Conservation (phyloP, 2,113 vertebrate species). For the Apodemus sylvaticus region DNA sequence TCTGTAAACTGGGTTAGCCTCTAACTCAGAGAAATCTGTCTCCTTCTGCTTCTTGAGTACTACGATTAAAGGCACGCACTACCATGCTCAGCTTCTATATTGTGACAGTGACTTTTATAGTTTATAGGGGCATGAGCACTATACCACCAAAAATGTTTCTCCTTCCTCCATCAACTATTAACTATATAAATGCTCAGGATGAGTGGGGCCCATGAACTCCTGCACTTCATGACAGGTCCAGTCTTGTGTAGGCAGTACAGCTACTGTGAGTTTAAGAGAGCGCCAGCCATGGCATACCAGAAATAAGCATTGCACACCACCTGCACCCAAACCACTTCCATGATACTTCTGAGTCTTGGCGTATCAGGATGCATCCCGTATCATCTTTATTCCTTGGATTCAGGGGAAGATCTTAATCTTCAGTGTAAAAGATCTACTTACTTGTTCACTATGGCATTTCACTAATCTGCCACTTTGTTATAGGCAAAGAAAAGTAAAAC, state of each 20-base stretch:
- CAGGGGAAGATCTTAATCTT: not conserved
- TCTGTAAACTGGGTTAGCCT: not conserved
- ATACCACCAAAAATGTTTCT: not conserved
- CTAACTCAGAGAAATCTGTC: not conserved
- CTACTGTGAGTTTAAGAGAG: not conserved
- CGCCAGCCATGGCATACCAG: not conserved
- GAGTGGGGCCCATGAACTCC: not conserved
- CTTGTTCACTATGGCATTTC: not conserved
- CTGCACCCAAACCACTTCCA: not conserved
- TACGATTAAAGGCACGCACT: not conserved
- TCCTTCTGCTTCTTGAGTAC: not conserved
- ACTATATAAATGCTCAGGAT: not conserved
- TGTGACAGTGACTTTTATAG: not conserved
- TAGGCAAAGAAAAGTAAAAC: constrained; percentile 96
- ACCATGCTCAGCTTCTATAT: too few species aligned
- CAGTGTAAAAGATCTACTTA: not conserved
- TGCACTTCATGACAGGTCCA: not conserved
- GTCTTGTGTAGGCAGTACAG: not conserved
- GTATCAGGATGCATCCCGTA: not conserved
- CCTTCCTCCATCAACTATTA: not conserved
- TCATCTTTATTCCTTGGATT: not conserved
- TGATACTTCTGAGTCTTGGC: not conserved
- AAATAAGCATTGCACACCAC: too few species aligned
- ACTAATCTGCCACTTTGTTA: not conserved
- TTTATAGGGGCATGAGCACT: not conserved